These are phyloP conservation scores for Corbicula japonica DNA, from an alignment of 2,888 invertebrate genomes.

Conservation along the genomic window DNA sequence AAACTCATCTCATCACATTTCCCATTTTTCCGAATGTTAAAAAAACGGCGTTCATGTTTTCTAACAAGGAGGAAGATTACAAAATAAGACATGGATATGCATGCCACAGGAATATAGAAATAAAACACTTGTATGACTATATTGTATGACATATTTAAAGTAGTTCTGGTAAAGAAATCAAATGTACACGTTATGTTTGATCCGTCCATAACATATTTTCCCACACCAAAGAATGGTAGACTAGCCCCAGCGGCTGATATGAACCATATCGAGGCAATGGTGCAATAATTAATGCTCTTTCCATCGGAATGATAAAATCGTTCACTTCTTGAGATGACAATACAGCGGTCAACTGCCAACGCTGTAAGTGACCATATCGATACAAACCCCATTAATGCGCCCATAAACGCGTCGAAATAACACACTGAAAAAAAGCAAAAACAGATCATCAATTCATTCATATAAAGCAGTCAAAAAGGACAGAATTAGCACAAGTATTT, in stretches of 20 bases:
- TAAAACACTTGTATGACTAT: conserved; percentile 37
- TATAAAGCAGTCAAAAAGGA: too few relatives aligned
- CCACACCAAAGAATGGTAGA: conserved; percentile 41
- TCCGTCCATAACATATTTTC: conserved; percentile 45
- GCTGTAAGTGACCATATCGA: conserved; percentile 44
- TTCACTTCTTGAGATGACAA: conserved; percentile 33
- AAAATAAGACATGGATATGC: conserved; percentile 31
- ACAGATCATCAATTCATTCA: too few relatives aligned
- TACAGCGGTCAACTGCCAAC: conserved; percentile 38
- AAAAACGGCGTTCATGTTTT: conserved; percentile 39
- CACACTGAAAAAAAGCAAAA: conserved; percentile 52
- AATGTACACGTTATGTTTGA: conserved; percentile 43
- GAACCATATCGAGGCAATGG: conserved; percentile 32
- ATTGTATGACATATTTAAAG: conserved; percentile 31
- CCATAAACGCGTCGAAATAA: conserved; percentile 38
- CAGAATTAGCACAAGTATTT: too few relatives aligned
- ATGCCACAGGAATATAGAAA: conserved; percentile 28
- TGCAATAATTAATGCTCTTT: conserved; percentile 3
- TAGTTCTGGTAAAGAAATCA: conserved; percentile 33
- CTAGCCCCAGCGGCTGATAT: conserved; percentile 19
- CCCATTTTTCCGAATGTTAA: conserved; percentile 11
- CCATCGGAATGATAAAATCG: conserved; percentile 9
- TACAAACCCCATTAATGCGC: conserved; percentile 43
- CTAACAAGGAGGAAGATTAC: conserved; percentile 36
- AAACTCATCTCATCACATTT: conserved; percentile 27